Conservation (phyloP, 2,797 vertebrate species). For the Manis javanica region DNA sequence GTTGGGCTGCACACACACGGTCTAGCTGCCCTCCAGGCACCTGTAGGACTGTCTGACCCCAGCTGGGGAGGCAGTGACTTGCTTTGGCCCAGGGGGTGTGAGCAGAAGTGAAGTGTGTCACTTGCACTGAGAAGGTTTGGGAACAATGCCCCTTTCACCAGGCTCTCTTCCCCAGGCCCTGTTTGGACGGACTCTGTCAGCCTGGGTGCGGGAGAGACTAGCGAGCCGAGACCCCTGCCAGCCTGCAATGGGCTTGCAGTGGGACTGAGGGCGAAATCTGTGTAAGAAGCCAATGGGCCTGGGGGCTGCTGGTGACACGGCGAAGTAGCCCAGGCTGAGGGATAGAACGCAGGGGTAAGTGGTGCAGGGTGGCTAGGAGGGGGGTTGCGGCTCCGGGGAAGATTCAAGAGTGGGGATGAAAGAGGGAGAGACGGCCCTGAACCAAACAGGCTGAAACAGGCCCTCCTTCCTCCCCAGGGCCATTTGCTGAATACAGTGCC, state of each 20-base stretch:
- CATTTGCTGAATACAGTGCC: rapidly evolving
- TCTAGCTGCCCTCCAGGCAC: neutral
- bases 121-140: neutral
- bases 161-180: rapidly evolving
- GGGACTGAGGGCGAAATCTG: neutral
- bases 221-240: neutral
- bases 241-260: neutral
- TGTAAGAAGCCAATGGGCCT: neutral
- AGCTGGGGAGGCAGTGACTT: neutral
- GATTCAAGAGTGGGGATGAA: neutral
- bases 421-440: neutral
- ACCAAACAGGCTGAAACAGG: too few relatives aligned
- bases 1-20: neutral
- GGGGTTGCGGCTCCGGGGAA: neutral
- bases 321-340: neutral
- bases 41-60: neutral
- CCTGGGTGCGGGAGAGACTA: neutral
- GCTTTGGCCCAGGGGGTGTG: neutral
- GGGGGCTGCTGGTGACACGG: neutral
- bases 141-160: neutral
- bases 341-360: rapidly evolving
- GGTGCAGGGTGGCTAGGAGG: neutral
- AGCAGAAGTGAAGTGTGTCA: neutral
- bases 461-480: too few relatives aligned
- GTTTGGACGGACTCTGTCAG: neutral